These are phyloP conservation scores for Hyperoplus immaculatus DNA, from an alignment of 2,797 vertebrate genomes.

Conservation along the genomic window DNA sequence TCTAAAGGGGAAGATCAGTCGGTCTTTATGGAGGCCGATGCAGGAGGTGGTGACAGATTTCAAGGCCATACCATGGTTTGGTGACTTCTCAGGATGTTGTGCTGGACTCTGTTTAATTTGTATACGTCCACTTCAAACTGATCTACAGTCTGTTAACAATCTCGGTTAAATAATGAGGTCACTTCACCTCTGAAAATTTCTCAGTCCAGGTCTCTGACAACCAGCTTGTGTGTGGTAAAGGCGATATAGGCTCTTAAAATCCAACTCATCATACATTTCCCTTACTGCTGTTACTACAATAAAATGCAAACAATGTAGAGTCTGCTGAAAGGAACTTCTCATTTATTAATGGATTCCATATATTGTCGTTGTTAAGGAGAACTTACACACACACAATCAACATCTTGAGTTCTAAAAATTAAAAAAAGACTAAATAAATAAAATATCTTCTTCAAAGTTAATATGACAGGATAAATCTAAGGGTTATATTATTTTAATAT, in stretches of 20 bases:
- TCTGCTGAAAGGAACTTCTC: neutral
- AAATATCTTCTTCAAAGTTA: conserved; percentile 35
- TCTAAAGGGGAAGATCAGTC: neutral
- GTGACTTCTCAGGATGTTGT: neutral
- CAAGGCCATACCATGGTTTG: conserved; percentile 3
- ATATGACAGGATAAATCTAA: conserved; percentile 40
- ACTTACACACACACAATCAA: conserved; percentile 12
- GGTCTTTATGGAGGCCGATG: neutral
- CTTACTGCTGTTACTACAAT: neutral
- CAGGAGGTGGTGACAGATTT: neutral
- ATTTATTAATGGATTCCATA: conserved; percentile 49
- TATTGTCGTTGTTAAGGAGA: conserved; percentile 19
- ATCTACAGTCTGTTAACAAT: neutral
- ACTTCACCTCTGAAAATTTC: neutral
- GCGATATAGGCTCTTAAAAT: neutral
- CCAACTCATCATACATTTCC: neutral
- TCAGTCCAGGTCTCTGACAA: neutral
- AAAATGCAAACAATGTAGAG: conserved; percentile 27
- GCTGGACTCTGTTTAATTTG: neutral
- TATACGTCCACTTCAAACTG: conserved; percentile 14
- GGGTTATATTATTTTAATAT: conserved; percentile 78
- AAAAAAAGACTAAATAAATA: conserved; percentile 70
- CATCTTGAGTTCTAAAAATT: conserved; percentile 15
- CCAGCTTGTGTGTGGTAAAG: neutral
- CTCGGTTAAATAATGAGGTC: neutral